Evolutionary conservation across 1,140 invertebrate genomes (phyloP), one percentile per base, ranked within the genome.

Genomic region (Drosophila parabipectinata): DNA sequence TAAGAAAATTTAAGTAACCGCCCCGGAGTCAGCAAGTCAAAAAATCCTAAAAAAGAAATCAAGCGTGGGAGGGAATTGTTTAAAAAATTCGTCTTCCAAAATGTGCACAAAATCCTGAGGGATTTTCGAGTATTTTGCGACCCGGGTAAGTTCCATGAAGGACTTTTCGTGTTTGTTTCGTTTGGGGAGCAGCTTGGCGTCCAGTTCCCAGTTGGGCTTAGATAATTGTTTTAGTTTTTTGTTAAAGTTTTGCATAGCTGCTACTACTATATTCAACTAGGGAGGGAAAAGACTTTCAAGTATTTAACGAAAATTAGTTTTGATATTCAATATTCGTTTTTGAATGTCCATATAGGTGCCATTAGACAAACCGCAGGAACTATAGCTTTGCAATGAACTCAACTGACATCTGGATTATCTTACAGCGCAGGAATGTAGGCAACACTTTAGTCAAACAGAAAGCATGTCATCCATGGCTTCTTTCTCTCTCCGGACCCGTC

Each of bases 21-120:
- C 58, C 48, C 34, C 48, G 14, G 32, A 66, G 62, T 63, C 21
- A 41, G 24, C 26, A 21, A 47, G 41, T 24, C 32, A 3, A 32
- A 28, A 37, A 53, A 6, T 10, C 2, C 10, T 5, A 12, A 14
- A 41, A 52, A 66, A 41, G 63, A 77, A 80, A 81, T 81, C 74
- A 82, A 75, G 63, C 77, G 71, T 63, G 61, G 48, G 56, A 45
- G 15, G 52, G 85, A 85, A 85, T 75, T 85, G 74, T 81, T 85
- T 78, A 87, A 85, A 85, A 85, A 69, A 85, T 78, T 87, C 72
- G 78, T 87, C 58, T 61, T 57, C 63, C 47, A 77, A 68, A 77
- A 67, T 62, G 72, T 77, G 77, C 52, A 71, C 47, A 39, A 73
- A 84, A 67, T 83, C 75, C 72, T 59, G 57, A 30, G 59, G 66